Evolutionary conservation across 1,140 invertebrate genomes (phyloP).

Genomic region (Aleiodes sp.): DNA sequence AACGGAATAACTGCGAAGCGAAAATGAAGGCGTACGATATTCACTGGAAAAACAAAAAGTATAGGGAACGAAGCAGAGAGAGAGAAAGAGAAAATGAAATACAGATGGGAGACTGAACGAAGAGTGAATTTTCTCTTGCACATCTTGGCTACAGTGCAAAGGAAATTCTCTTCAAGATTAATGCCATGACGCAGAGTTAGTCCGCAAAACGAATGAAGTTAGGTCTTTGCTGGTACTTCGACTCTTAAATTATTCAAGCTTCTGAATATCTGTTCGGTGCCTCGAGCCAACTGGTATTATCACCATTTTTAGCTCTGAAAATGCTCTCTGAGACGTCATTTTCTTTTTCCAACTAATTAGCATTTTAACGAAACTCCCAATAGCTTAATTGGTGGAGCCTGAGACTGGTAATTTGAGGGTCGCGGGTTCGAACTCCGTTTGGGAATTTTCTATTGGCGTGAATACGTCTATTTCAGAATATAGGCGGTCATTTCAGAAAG

Average conservation of each 20-base stretch:
- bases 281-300: background rate
- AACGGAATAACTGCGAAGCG: background rate
- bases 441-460: too few species aligned
- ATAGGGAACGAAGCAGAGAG: background rate
- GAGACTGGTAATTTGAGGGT: too few species aligned
- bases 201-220: slow-evolving; percentile 31
- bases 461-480: too few species aligned
- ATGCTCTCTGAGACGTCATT: too few species aligned
- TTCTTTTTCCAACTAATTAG: too few species aligned
- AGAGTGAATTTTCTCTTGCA: slow-evolving; percentile 18
- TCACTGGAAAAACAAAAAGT: background rate
- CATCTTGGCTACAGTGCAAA: slow-evolving; percentile 1
- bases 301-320: background rate
- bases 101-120: background rate
- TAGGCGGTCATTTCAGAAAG: too few species aligned
- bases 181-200: slow-evolving; percentile 1
- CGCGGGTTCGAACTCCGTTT: too few species aligned
- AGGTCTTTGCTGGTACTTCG: slow-evolving; percentile 9
- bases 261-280: background rate
- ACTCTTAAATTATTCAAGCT: slow-evolving; percentile 24
- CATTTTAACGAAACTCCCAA: too few species aligned
- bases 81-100: background rate
- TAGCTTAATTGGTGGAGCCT: too few species aligned
- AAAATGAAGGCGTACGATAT: background rate
- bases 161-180: slow-evolving; percentile 23